These are phyloP conservation scores for Lutraria lutraria DNA, from an alignment of 2,888 invertebrate species.

Conservation along the genomic window DNA sequence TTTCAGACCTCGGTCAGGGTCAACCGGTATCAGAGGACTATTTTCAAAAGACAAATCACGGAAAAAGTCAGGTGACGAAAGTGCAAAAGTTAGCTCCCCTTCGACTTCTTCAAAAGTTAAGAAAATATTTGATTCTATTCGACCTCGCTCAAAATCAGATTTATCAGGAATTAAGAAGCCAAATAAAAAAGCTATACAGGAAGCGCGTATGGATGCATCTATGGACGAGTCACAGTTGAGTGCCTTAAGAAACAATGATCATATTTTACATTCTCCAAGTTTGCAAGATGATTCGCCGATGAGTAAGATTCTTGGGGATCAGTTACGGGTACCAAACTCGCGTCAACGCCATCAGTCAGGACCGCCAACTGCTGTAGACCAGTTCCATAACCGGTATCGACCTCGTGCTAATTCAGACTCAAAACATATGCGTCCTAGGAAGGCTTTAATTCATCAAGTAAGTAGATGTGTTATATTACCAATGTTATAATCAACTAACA, in stretches of 20 bases:
- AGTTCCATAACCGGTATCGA: constrained; percentile 81
- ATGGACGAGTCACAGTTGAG: constrained; percentile 79
- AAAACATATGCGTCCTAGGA: constrained; percentile 71
- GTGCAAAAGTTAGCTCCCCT: constrained; percentile 72
- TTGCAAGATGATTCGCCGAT: constrained; percentile 79
- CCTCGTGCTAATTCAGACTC: constrained; percentile 83
- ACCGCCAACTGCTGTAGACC: constrained; percentile 75
- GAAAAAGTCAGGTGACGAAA: constrained; percentile 81
- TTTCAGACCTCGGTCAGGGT: constrained; percentile 82
- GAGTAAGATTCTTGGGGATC: constrained; percentile 83
- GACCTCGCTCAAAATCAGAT: constrained; percentile 85
- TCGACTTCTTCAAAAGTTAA: constrained; percentile 81
- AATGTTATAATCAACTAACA: no score
- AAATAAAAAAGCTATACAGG: constrained; percentile 74
- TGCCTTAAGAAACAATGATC: constrained; percentile 68
- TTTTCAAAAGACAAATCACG: constrained; percentile 77
- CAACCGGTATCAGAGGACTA: constrained; percentile 78
- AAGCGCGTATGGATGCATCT: constrained; percentile 76
- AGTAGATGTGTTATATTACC: neutral
- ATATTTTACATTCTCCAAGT: constrained; percentile 50
- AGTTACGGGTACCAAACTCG: constrained; percentile 75
- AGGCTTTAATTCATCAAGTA: constrained; percentile 76
- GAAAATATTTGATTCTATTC: constrained; percentile 83
- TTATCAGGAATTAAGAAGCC: constrained; percentile 83
- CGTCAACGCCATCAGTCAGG: constrained; percentile 79